A percentile compares a stretch with the other conserved stretches of the same genome.
phyloP scores from a whole-genome alignment of 2,888 invertebrate species.

The Camponotus fellah region DNA sequence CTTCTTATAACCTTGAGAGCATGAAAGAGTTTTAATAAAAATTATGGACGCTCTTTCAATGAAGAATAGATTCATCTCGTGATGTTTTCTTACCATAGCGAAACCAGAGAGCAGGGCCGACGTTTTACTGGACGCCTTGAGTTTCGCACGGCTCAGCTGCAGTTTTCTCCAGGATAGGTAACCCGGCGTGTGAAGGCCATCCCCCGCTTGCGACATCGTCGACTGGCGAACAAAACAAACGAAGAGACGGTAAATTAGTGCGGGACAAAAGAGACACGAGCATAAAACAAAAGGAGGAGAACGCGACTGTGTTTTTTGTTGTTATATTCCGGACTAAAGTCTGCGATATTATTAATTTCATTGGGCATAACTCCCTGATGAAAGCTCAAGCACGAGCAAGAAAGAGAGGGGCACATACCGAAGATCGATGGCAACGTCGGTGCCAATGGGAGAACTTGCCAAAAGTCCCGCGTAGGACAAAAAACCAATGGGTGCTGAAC shows the following conservation, averaged over 20 bases:
- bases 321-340: background rate
- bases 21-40: background rate
- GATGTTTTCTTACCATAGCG: conserved; percentile 93
- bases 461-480: conserved; percentile 81
- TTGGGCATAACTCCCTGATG: background rate
- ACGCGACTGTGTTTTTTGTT: background rate
- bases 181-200: conserved; percentile 93
- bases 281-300: background rate
- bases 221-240: conserved; percentile 86
- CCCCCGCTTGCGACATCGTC: conserved; percentile 92
- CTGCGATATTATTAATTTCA: conserved; percentile 18
- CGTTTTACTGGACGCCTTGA: conserved; percentile 99
- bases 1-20: background rate
- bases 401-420: conserved; percentile 80
- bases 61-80: background rate
- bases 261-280: background rate
- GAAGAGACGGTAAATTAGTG: conserved; percentile 27
- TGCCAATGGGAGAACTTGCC: conserved; percentile 81
- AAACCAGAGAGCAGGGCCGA: conserved; percentile 98
- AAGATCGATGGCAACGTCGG: conserved; percentile 80
- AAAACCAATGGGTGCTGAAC: conserved; percentile 84
- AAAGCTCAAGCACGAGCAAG: conserved; percentile 63
- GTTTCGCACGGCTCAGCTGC: conserved; percentile 97
- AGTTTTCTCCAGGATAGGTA: conserved; percentile 96
- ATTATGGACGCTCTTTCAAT: background rate